These are phyloP conservation scores for Procambarus clarkii DNA, from an alignment of 1,140 invertebrate genomes.

Conservation along the genomic window DNA sequence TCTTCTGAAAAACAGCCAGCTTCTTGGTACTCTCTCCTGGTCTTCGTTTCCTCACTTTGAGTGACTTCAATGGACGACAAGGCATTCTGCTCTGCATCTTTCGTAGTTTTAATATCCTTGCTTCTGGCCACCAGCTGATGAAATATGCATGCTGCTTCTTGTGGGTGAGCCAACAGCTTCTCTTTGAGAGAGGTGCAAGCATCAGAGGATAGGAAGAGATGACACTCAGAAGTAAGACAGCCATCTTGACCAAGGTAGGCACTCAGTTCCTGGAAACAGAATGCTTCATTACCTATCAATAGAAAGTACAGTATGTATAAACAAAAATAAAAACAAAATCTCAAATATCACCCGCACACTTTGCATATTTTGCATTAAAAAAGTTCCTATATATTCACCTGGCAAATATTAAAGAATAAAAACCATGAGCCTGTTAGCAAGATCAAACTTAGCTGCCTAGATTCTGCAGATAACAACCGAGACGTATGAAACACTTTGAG, in stretches of 20 bases:
- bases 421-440: no score
- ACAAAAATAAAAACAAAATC: no score
- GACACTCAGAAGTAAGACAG: not conserved
- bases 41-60: not conserved
- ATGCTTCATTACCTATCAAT: not conserved
- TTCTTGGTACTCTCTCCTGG: not conserved
- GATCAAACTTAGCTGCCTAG: no score
- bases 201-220: conserved; percentile 21
- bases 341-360: no score
- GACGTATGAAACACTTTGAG: no score
- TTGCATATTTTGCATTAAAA: no score
- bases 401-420: no score
- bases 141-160: conserved; percentile 37
- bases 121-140: not conserved
- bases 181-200: conserved; percentile 37
- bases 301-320: not conserved
- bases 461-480: no score
- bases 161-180: conserved; percentile 48
- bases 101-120: not conserved
- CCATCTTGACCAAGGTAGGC: conserved; percentile 36
- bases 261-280: conserved; percentile 33
- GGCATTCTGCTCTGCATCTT: not conserved
- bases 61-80: not conserved
- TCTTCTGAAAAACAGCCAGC: not conserved
- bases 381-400: no score